phyloP scores from a whole-genome alignment of 2,113 vertebrate genomes.

The Atlantisia rogersi region DNA sequence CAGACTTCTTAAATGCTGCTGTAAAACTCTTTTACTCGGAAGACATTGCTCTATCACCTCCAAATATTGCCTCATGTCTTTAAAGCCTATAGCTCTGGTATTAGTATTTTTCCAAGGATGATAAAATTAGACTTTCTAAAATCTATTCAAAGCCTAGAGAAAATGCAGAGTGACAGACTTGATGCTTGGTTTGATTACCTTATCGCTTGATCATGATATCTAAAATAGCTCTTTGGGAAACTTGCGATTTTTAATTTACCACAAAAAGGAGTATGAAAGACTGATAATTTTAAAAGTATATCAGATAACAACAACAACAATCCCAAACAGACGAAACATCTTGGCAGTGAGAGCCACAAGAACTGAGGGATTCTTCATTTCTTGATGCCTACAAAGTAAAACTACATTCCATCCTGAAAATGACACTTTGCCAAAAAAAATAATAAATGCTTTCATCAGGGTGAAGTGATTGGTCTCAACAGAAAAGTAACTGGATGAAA shows the following conservation, averaged over 20 bases:
- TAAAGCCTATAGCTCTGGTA: background rate
- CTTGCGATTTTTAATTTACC: background rate
- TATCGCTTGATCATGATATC: background rate
- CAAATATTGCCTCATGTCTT: background rate
- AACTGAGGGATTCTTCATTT: conserved; percentile 2
- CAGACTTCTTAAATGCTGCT: background rate
- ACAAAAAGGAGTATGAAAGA: background rate
- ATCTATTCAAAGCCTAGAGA: background rate
- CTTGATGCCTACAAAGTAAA: background rate
- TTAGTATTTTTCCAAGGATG: background rate
- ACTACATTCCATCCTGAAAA: background rate
- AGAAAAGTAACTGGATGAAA: conserved; percentile 4
- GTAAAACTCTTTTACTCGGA: background rate
- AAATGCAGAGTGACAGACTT: background rate
- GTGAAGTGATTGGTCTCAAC: background rate
- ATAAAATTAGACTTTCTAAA: background rate
- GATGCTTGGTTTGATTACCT: background rate
- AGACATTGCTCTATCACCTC: background rate
- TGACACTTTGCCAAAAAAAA: background rate
- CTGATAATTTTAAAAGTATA: background rate
- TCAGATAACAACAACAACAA: background rate
- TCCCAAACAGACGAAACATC: background rate
- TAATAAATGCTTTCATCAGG: background rate
- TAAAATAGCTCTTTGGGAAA: background rate
- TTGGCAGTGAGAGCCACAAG: background rate